Base-by-base conservation (phyloP, 2,797 vertebrate genomes). In the Coendou prehensilis region DNA sequence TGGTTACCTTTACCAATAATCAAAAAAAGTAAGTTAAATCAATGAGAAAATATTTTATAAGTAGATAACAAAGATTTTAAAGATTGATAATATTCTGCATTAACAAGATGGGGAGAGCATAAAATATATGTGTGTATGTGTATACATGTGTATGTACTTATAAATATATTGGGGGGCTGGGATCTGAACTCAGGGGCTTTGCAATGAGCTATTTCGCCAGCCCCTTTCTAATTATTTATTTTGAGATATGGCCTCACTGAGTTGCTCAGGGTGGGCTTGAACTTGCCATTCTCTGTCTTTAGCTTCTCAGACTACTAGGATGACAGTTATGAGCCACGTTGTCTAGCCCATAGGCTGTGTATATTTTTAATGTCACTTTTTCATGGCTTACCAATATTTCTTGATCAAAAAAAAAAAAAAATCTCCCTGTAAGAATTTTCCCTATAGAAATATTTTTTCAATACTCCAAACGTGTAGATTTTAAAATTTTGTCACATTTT, bases 71-170 rank as follows among this genome's bases (percentile, higher is more conserved):
- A 84, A 88, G 0, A 73, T 64, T 88, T 92, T 61, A 75, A 69
- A 93, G 22, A 94, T 6, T 45, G 80, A 41, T 41, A 84, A 73
- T 76, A 84, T 52, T 94, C 75, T 95, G 33, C 41, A 88, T 54
- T 76, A 69, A 87, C 4, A 76, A 85, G 30, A 41, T 59, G 13
- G n/a, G 30, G 30, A 15, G 11, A 87, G 73, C 59, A 17, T 56
- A 71, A 94, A 87, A 85, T 84, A 50, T 50, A 82, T 41, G 8
- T 18, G 4, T 28, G 14, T 41, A 9, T 47, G 14, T 30, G 15
- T 79, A 6, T 52, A 8, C 26, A 47, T 45, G 26, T 17, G 26
- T 50, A 30, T 47, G 8, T 71, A 22, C 37, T 10, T 22, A 41
- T 10, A 41, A 41, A 9, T 9, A 41, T 37, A 5, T 22, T 47